A percentile compares a stretch with the other conserved stretches of the same genome.
Evolutionary conservation across 2,888 invertebrate species (phyloP).

Genomic region (Horisme vitalbata): DNA sequence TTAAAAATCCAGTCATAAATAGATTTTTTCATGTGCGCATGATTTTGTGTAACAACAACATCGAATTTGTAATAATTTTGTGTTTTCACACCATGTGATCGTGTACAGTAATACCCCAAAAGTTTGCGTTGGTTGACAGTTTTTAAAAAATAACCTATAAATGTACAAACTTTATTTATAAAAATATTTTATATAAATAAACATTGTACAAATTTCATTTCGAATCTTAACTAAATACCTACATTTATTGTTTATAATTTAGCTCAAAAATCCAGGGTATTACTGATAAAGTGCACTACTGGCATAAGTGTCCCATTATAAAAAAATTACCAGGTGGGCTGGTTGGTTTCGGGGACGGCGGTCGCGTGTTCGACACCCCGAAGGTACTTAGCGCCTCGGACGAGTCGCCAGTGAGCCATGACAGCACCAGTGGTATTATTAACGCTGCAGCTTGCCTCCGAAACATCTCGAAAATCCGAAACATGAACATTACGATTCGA

Average conservation of each 20-base stretch:
- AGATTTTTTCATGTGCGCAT: slow-evolving; percentile 18
- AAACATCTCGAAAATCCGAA: slow-evolving; percentile 60
- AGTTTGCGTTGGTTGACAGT: slow-evolving; percentile 4
- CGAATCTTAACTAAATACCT: too few species aligned
- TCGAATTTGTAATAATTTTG: slow-evolving; percentile 13
- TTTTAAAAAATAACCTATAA: too few species aligned
- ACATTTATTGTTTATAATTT: too few species aligned
- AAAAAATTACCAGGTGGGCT: slow-evolving; percentile 82
- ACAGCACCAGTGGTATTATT: slow-evolving; percentile 58
- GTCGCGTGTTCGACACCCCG: slow-evolving; percentile 85
- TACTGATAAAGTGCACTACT: slow-evolving; percentile 29
- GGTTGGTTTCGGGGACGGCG: slow-evolving; percentile 80
- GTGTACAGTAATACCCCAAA: slow-evolving; percentile 10
- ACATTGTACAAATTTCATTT: too few species aligned
- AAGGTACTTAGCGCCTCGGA: slow-evolving; percentile 87
- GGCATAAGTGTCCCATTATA: slow-evolving; percentile 60
- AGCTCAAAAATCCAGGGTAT: too few species aligned
- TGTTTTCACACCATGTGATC: slow-evolving; percentile 11
- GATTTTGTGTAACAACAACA: slow-evolving; percentile 22
- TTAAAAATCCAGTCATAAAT: slow-evolving; percentile 6
- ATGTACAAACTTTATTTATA: too few species aligned
- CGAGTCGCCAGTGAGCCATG: slow-evolving; percentile 65
- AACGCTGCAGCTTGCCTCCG: slow-evolving; percentile 60
- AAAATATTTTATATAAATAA: too few species aligned
- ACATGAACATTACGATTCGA: slow-evolving; percentile 23